Percentiles rank a stretch among this genome's conserved stretches.
phyloP scores from a whole-genome alignment of 2,113 vertebrate genomes.

The Daubentonia madagascariensis region DNA sequence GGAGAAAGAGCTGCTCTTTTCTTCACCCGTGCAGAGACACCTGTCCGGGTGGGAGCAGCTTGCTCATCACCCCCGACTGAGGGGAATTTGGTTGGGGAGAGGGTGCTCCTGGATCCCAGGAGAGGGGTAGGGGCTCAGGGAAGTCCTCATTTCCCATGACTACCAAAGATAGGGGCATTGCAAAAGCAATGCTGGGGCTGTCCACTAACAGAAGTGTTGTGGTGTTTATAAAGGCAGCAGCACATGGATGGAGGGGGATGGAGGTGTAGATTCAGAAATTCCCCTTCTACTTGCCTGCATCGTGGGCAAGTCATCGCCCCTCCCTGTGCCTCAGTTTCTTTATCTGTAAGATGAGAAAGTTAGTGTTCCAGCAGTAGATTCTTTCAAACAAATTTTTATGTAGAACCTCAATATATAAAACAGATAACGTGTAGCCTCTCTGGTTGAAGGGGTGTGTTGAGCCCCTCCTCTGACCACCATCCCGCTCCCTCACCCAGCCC shows the following conservation, averaged over 20 bases:
- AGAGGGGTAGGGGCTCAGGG: neutral
- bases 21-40: neutral
- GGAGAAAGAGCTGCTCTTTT: neutral
- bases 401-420: neutral
- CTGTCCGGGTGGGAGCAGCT: neutral
- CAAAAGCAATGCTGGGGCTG: rapidly evolving
- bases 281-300: neutral
- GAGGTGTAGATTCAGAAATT: neutral
- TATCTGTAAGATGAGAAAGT: neutral
- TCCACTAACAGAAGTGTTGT: rapidly evolving
- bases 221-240: neutral
- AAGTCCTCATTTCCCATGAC: neutral
- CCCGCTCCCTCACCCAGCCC: too few species aligned
- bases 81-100: neutral
- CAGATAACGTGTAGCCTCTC: neutral
- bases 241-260: rapidly evolving
- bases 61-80: neutral
- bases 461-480: neutral
- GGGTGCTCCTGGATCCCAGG: neutral
- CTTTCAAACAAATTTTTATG: neutral
- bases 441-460: neutral
- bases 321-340: neutral
- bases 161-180: neutral
- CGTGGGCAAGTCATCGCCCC: neutral
- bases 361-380: neutral